Percentiles rank a stretch among this genome's conserved stretches.
Evolutionary conservation across 1,140 invertebrate genomes (phyloP).

Genomic region (Subanguina moxae): DNA sequence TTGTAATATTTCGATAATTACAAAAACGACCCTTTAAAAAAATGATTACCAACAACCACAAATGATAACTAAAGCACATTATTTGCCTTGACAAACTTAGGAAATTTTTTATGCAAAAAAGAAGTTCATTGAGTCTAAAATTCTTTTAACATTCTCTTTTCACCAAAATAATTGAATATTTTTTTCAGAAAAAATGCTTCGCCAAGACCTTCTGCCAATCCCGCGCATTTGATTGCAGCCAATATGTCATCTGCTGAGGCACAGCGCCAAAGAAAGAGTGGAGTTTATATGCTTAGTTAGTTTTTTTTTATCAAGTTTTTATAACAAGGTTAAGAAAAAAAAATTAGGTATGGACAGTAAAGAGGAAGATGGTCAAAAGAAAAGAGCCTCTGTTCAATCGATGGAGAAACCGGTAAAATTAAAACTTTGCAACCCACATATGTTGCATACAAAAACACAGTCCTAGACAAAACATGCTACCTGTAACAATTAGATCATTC

Average conservation of each 20-base stretch:
- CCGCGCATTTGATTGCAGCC: neutral
- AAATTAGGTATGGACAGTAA: conserved; percentile 21
- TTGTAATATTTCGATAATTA: no score
- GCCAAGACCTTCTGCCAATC: neutral
- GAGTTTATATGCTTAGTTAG: conserved; percentile 38
- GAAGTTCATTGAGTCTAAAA: no score
- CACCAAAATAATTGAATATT: no score
- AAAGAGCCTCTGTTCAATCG: conserved; percentile 6
- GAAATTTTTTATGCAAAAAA: no score
- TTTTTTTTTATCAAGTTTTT: neutral
- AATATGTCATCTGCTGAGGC: neutral
- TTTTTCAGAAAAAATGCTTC: conserved; percentile 12
- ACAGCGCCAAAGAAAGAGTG: conserved; percentile 35
- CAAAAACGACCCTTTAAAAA: no score
- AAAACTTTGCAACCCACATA: neutral
- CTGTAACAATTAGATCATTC: no score
- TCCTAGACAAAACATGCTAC: no score
- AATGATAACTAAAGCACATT: neutral
- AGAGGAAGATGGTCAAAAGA: conserved; percentile 18
- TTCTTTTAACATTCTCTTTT: no score
- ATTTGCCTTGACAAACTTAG: no score
- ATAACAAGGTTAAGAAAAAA: neutral
- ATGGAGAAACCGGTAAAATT: neutral
- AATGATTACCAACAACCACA: conserved; percentile 12
- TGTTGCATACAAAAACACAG: no score